These are phyloP conservation scores for Epiblema foenella DNA, from an alignment of 2,888 invertebrate genomes.

Conservation along the genomic window DNA sequence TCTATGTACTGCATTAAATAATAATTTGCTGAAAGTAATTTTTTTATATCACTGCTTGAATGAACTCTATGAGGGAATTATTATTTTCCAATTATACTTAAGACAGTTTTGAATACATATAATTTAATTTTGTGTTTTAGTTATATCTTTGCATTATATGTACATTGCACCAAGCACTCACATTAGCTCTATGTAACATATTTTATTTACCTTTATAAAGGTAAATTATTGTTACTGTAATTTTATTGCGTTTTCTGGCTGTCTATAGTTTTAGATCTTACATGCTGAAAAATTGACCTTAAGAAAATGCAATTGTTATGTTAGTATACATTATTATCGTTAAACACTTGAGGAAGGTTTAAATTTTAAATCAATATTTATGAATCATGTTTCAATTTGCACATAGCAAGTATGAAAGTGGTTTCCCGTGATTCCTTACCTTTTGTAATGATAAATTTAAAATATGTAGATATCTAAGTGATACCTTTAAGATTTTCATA, in stretches of 20 bases:
- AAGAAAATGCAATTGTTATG: constrained; percentile 25
- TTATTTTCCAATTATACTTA: constrained; percentile 26
- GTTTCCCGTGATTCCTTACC: constrained; percentile 31
- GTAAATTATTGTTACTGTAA: constrained; percentile 25
- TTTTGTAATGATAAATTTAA: constrained; percentile 29
- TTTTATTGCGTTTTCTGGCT: constrained; percentile 10
- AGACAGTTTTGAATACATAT: constrained; percentile 20
- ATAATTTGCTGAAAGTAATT: constrained; percentile 47
- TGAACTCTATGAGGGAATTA: constrained; percentile 23
- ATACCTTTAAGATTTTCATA: constrained; percentile 28
- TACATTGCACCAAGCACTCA: constrained; percentile 25
- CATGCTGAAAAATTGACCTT: constrained; percentile 12
- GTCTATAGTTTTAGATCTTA: constrained; percentile 24
- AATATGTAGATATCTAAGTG: constrained; percentile 31
- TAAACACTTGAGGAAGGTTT: constrained; percentile 14
- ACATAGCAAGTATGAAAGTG: constrained; percentile 29
- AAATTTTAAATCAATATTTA: constrained; percentile 38
- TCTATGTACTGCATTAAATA: constrained; percentile 72
- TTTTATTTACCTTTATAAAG: constrained; percentile 27
- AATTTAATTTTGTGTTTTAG: constrained; percentile 36
- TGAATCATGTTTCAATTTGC: constrained; percentile 40
- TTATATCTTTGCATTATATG: constrained; percentile 29
- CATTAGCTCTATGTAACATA: constrained; percentile 27
- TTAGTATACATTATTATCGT: constrained; percentile 33
- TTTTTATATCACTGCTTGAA: constrained; percentile 46